phyloP scores from a whole-genome alignment of 2,888 invertebrate species.

The Coleophora flavipennella region DNA sequence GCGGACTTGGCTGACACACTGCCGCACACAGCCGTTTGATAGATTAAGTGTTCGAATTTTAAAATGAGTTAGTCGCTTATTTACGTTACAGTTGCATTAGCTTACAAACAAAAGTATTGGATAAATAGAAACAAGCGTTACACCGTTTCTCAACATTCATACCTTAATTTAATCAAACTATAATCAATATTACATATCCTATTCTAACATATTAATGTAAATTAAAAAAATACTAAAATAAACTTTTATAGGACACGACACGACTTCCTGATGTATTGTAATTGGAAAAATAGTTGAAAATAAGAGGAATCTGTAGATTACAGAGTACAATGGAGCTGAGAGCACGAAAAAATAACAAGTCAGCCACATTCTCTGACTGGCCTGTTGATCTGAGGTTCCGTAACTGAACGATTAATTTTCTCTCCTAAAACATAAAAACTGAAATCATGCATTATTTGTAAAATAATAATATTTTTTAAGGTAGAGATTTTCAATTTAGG shows the following conservation, averaged over 20 bases:
- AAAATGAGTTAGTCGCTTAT: no score
- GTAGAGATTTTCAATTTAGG: no score
- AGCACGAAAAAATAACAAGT: conserved; percentile 26
- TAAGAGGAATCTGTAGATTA: conserved; percentile 8
- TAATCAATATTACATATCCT: conserved; percentile 2
- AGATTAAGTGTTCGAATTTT: no score
- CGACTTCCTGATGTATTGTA: background rate
- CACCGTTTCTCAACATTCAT: conserved; percentile 25
- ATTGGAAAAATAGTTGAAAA: conserved; percentile 3
- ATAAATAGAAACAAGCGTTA: background rate
- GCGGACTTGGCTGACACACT: no score
- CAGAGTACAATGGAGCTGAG: conserved; percentile 27
- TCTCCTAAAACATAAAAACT: no score
- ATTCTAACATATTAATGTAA: no score
- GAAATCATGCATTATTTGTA: no score
- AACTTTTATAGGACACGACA: conserved; percentile 10
- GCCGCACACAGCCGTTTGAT: no score
- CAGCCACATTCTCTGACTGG: conserved; percentile 21
- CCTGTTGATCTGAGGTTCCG: conserved; percentile 24
- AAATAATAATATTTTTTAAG: no score
- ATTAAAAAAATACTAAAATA: conserved; percentile 6
- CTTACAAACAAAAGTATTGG: background rate
- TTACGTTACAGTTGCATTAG: background rate
- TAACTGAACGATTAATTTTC: conserved; percentile 18
- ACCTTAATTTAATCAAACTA: conserved; percentile 3